phyloP scores from a whole-genome alignment of 2,113 vertebrate genomes.

The Malurus melanocephalus region DNA sequence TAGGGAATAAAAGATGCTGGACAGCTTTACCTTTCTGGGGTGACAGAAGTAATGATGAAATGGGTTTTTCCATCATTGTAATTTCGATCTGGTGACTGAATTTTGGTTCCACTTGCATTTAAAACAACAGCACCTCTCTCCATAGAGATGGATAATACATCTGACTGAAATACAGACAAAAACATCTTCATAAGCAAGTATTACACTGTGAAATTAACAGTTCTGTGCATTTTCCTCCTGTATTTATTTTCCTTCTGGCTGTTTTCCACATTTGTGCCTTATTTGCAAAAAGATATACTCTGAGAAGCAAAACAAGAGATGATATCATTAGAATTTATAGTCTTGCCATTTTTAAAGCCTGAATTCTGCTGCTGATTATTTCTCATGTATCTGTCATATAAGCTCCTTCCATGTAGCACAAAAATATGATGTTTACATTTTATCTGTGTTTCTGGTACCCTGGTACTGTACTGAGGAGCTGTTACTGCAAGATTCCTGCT shows the following conservation, averaged over 20 bases:
- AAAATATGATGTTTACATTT: neutral
- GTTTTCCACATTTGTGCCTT: neutral
- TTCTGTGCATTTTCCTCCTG: neutral
- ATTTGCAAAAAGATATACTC: neutral
- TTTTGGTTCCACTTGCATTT: slow-evolving; percentile 80
- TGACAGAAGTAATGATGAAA: slow-evolving; percentile 85
- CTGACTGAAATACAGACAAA: slow-evolving; percentile 73
- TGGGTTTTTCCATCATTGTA: slow-evolving; percentile 89
- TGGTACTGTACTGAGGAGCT: neutral
- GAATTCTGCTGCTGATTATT: neutral
- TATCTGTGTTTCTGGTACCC: neutral
- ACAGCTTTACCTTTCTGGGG: slow-evolving; percentile 77
- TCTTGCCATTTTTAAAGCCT: neutral
- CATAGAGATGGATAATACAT: slow-evolving; percentile 86
- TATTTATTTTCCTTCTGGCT: neutral
- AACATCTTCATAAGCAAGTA: neutral
- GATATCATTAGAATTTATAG: neutral
- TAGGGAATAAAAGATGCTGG: neutral
- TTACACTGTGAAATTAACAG: neutral
- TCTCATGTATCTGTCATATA: neutral
- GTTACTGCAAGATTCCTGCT: neutral
- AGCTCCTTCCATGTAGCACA: neutral
- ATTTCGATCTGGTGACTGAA: slow-evolving; percentile 81
- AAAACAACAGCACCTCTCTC: slow-evolving; percentile 89
- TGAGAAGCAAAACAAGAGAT: neutral